Conservation (phyloP, 2,888 invertebrate species). For the Aspidiotus destructor region DNA sequence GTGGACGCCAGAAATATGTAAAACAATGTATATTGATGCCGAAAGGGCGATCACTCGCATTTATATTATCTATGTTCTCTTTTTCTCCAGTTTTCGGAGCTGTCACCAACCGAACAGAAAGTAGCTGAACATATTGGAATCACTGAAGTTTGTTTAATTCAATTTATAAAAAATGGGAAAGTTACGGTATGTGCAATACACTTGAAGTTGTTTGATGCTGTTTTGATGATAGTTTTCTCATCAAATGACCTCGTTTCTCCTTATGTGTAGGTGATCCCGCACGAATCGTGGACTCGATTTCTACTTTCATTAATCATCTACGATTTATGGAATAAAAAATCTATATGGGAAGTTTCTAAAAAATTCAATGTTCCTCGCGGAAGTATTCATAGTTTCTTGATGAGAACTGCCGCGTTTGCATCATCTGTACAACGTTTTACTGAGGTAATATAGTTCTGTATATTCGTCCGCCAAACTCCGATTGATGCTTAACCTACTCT, state of each 20-base stretch:
- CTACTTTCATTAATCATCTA: slow-evolving; percentile 77
- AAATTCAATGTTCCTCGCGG: slow-evolving; percentile 63
- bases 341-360: slow-evolving; percentile 51
- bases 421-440: slow-evolving; percentile 69
- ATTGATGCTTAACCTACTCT: not conserved
- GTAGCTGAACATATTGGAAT: slow-evolving; percentile 34
- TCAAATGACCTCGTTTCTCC: not conserved
- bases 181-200: slow-evolving; percentile 21
- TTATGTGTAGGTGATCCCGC: slow-evolving; percentile 47
- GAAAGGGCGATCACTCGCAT: too few species aligned
- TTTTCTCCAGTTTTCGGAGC: slow-evolving; percentile 7
- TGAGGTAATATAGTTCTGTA: slow-evolving; percentile 42
- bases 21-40: too few species aligned
- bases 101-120: slow-evolving; percentile 20
- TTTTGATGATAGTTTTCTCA: slow-evolving; percentile 8
- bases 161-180: slow-evolving; percentile 32
- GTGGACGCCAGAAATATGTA: too few species aligned
- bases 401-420: slow-evolving; percentile 60
- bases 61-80: not conserved
- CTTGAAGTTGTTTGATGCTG: not conserved
- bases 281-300: slow-evolving; percentile 55
- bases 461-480: not conserved
- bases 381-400: slow-evolving; percentile 64
- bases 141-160: slow-evolving; percentile 34
- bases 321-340: slow-evolving; percentile 61